Evolutionary conservation across 2,797 vertebrate genomes (phyloP).

Genomic region (Todus mexicanus): DNA sequence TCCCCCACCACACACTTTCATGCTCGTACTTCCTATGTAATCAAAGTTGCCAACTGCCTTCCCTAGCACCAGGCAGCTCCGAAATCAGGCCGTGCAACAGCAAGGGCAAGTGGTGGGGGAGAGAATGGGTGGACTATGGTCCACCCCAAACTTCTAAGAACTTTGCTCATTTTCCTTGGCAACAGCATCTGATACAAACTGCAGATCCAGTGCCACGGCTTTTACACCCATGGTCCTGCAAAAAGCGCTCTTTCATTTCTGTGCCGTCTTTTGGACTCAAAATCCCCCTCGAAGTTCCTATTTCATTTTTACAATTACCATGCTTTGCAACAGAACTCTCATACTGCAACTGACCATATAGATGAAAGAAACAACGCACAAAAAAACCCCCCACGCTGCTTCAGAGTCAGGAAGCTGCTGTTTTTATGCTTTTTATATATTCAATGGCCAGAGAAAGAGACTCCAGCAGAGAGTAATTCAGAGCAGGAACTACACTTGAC

Average conservation of each 20-base stretch:
- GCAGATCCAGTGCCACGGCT: background rate
- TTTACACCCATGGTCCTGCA: background rate
- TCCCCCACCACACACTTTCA: background rate
- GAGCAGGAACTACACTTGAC: background rate
- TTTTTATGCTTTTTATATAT: background rate
- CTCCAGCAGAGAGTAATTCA: background rate
- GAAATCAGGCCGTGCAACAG: background rate
- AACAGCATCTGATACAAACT: background rate
- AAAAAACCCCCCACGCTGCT: background rate
- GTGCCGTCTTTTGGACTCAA: background rate
- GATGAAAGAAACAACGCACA: background rate
- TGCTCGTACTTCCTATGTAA: background rate
- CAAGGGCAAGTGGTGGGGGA: background rate
- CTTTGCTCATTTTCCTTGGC: background rate
- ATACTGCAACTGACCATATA: background rate
- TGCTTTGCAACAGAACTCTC: background rate
- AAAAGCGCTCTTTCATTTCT: background rate
- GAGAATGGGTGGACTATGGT: background rate
- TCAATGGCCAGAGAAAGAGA: background rate
- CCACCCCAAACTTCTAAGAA: background rate
- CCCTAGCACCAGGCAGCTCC: background rate
- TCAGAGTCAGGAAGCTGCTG: background rate
- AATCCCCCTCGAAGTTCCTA: background rate
- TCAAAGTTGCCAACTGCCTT: background rate
- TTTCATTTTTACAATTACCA: background rate